Conservation (phyloP, 2,113 vertebrate genomes). For the Tupaia chinensis region DNA sequence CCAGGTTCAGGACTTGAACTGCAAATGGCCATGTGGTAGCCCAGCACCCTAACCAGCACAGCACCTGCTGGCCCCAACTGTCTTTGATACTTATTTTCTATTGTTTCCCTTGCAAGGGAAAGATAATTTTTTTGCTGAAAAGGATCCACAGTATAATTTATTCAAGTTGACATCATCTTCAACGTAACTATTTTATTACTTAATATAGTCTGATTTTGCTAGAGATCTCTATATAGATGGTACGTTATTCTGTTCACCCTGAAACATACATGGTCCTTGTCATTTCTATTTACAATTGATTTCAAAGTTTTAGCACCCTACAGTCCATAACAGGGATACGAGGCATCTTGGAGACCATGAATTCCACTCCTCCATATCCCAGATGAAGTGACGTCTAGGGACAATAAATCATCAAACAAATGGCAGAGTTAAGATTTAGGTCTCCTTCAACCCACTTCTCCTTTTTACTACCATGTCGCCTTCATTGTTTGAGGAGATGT, state of each 20-base stretch:
- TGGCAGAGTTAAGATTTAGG: neutral
- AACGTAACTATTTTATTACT: neutral
- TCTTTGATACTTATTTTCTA: constrained; percentile 2
- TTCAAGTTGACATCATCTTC: neutral
- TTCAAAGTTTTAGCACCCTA: neutral
- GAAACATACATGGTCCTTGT: too few species aligned
- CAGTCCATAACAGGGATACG: neutral
- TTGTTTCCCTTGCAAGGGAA: neutral
- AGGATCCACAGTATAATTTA: neutral
- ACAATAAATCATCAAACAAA: neutral
- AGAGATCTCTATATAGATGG: neutral
- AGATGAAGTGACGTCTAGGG: neutral
- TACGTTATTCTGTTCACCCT: neutral
- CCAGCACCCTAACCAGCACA: too few species aligned
- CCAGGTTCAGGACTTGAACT: too few species aligned
- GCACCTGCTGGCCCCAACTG: too few species aligned
- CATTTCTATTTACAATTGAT: neutral
- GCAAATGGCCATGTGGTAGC: too few species aligned
- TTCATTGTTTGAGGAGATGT: neutral
- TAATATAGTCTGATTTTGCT: neutral
- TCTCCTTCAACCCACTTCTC: neutral
- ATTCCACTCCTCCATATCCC: neutral
- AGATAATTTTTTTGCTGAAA: neutral
- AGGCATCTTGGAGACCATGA: neutral
- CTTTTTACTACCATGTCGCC: neutral